Evolutionary conservation across 2,888 invertebrate species (phyloP).

Genomic region (Drosophila merina): DNA sequence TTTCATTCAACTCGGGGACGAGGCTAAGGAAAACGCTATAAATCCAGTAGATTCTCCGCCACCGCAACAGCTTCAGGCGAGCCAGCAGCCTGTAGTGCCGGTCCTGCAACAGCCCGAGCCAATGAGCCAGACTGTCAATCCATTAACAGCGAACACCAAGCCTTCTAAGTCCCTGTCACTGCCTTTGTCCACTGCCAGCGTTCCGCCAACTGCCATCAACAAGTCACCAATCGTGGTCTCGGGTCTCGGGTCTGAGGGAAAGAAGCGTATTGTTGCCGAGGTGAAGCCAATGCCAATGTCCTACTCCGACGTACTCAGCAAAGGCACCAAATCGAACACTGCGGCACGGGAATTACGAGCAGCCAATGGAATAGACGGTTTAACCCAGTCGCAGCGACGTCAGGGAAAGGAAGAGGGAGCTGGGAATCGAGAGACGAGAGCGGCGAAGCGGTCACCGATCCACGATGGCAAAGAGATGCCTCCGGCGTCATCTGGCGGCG

Average conservation of each 20-base stretch:
- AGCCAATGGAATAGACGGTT: slow-evolving; percentile 50
- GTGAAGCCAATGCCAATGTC: slow-evolving; percentile 94
- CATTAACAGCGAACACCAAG: slow-evolving; percentile 20
- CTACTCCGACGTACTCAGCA: slow-evolving; percentile 93
- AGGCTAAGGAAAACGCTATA: slow-evolving; percentile 42
- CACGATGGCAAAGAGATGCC: slow-evolving; percentile 83
- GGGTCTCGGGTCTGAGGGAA: slow-evolving; percentile 67
- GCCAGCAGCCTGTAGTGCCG: slow-evolving; percentile 16
- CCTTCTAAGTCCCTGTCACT: slow-evolving; percentile 24
- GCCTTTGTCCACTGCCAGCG: slow-evolving; percentile 29
- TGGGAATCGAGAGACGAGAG: slow-evolving; percentile 49
- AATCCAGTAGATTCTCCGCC: slow-evolving; percentile 40
- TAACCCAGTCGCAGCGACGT: slow-evolving; percentile 46
- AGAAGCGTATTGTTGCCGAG: slow-evolving; percentile 90
- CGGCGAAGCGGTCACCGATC: slow-evolving; percentile 82
- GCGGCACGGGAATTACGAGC: slow-evolving; percentile 37
- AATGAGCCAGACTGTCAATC: slow-evolving; percentile 19
- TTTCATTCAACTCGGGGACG: slow-evolving; percentile 79
- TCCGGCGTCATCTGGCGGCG: slow-evolving; percentile 12
- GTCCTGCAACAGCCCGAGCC: slow-evolving; percentile 16
- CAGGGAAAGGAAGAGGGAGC: slow-evolving; percentile 56
- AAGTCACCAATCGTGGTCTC: slow-evolving; percentile 52
- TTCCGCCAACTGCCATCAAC: slow-evolving; percentile 41
- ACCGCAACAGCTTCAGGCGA: slow-evolving; percentile 3
- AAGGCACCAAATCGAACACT: slow-evolving; percentile 80